Evolutionary conservation across 2,797 vertebrate genomes (phyloP), one percentile per base, ranked within the genome.

Genomic region (Sphaeramia orbicularis): DNA sequence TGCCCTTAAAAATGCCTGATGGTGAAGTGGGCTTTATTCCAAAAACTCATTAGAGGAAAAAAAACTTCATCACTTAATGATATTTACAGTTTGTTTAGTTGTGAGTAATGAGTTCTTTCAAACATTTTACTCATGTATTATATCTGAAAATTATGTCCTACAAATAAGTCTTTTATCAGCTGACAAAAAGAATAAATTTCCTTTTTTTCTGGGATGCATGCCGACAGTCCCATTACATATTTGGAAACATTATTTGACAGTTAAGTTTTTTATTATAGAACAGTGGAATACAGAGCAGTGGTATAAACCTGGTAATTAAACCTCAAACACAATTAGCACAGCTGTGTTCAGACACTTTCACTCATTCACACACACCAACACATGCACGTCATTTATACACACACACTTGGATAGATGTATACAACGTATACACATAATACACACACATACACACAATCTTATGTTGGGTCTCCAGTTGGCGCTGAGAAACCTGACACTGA

Each of bases 401-500:
- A 64, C 37, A 71, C 35, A 54, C 58, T 21, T 32, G 24, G 21
- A 58, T 13, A 65, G 40, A 51, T 18, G 12, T 18, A 44, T 61
- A 58, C 52, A 55, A 35, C 65, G 24, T 64, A 57, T n/a, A 27
- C 24, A 27, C 24, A 27, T 27, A 3, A 5, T 6, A 27, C 24
- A 27, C 24, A 48, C 47, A 41, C 18, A 36, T 21, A 13, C 55
- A 44, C 53, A 57, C 53, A 41, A 61, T 16, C 71, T 74, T 51
- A 38, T 10, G 62, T 65, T 63, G 65, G 38, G 40, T 81, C 80
- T 86, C 89, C 85, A 91, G 88, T 90, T 91, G 88, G 84, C 49
- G 67, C 72, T 74, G 12, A 16, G 91, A 87, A 91, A 93, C 80
- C 74, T 88, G 88, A 88, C 80, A 88, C 85, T 86, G 63, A 86